Percentiles rank a stretch among this genome's conserved stretches.
phyloP scores from a whole-genome alignment of 2,113 vertebrate genomes.

The Chaenocephalus aceratus region DNA sequence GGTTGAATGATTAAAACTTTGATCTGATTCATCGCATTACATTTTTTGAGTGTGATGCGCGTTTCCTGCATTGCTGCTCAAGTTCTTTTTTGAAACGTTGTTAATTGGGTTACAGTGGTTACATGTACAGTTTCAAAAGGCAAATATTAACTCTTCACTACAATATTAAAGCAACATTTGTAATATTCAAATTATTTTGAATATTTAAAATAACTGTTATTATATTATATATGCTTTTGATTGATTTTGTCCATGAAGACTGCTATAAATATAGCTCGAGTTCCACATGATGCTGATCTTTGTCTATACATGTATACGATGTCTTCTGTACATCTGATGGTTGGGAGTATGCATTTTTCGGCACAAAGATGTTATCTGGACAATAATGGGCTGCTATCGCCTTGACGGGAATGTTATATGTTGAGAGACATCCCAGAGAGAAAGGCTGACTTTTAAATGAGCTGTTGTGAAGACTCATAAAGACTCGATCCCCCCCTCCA shows the following conservation, averaged over 20 bases:
- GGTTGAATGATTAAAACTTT: slow-evolving; percentile 16
- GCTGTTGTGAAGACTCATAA: slow-evolving; percentile 4
- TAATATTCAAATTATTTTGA: too few species aligned
- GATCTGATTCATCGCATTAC: slow-evolving; percentile 20
- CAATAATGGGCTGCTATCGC: slow-evolving; percentile 1
- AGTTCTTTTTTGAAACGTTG: too few species aligned
- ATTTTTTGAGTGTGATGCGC: background rate
- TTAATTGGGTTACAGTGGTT: too few species aligned
- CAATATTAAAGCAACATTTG: too few species aligned
- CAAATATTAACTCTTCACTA: too few species aligned
- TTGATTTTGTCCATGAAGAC: background rate
- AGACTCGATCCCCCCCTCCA: background rate
- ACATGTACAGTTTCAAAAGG: too few species aligned
- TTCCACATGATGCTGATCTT: slow-evolving; percentile 29
- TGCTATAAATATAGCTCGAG: background rate
- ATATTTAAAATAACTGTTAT: too few species aligned
- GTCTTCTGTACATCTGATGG: slow-evolving; percentile 14
- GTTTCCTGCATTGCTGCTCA: slow-evolving; percentile 16
- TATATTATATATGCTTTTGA: too few species aligned
- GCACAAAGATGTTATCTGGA: slow-evolving; percentile 25
- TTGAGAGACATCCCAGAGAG: slow-evolving; percentile 12
- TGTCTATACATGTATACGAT: slow-evolving; percentile 11
- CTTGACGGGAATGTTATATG: slow-evolving; percentile 35
- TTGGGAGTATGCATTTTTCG: slow-evolving; percentile 22
- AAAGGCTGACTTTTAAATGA: slow-evolving; percentile 18